Evolutionary conservation across 2,113 vertebrate genomes (phyloP).

Genomic region (Dasypus novemcinctus): DNA sequence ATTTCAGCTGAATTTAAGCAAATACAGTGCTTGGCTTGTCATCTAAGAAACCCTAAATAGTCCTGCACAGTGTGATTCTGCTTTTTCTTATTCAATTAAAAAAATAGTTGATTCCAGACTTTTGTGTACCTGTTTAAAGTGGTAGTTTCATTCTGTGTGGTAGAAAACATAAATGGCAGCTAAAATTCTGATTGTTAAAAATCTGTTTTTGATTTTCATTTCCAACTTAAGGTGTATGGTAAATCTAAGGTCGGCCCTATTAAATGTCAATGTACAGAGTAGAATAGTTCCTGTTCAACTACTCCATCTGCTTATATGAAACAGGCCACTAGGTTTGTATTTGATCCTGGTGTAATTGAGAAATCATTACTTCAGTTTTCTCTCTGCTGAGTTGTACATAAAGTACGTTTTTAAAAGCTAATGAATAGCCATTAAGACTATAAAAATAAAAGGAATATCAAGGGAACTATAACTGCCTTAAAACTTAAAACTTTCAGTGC

Average conservation of each 20-base stretch:
- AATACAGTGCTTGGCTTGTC: not conserved
- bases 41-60: not conserved
- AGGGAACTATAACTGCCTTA: not conserved
- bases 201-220: not conserved
- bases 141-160: not conserved
- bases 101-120: not conserved
- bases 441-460: not conserved
- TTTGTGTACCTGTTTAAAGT: conserved; percentile 29
- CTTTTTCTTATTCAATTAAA: conserved; percentile 20
- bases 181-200: not conserved
- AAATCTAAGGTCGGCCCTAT: not conserved
- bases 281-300: not conserved
- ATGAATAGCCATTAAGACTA: conserved; percentile 13
- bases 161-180: not conserved
- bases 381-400: not conserved
- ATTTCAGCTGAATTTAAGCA: conserved; percentile 10
- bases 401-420: conserved; percentile 19
- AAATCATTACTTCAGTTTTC: not conserved
- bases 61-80: not conserved
- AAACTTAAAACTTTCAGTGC: not conserved
- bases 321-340: not conserved
- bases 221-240: not conserved
- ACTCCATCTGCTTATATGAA: not conserved
- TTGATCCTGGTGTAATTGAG: not conserved
- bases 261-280: not conserved